Conservation (phyloP, 2,888 invertebrate species). For the Lithophane ornitopus region DNA sequence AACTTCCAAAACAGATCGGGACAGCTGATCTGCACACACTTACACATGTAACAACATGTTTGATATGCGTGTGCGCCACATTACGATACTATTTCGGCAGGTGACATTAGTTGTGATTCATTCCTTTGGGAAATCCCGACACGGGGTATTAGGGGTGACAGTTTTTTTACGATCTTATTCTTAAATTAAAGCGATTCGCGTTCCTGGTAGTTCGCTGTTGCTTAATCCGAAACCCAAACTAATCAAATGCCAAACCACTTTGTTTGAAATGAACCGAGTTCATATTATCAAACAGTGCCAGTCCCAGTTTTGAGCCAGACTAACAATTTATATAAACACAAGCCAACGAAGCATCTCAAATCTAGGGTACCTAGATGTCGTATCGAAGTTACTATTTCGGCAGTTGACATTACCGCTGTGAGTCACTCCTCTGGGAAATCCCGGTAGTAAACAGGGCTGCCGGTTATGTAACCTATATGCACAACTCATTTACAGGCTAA, state of each 20-base stretch:
- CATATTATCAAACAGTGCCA: not conserved
- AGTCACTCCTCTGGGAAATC: conserved; percentile 74
- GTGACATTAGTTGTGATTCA: conserved; percentile 68
- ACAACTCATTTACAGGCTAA: conserved; percentile 45
- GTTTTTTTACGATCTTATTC: conserved; percentile 6
- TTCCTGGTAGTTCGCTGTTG: not conserved
- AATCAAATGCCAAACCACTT: not conserved
- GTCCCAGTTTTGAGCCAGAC: conserved; percentile 12
- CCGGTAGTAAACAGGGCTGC: conserved; percentile 65
- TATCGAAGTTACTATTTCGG: conserved; percentile 55
- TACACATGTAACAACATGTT: conserved; percentile 34
- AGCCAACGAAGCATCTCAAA: conserved; percentile 44
- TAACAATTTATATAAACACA: conserved; percentile 46
- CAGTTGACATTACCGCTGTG: conserved; percentile 63
- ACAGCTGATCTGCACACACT: conserved; percentile 56
- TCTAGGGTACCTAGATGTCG: conserved; percentile 55
- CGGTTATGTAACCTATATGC: conserved; percentile 50
- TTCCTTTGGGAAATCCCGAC: conserved; percentile 67
- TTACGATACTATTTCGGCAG: conserved; percentile 66
- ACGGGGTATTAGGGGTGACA: conserved; percentile 54
- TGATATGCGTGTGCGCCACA: conserved; percentile 36
- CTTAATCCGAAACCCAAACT: not conserved
- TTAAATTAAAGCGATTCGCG: not conserved
- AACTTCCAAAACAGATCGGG: conserved; percentile 45
- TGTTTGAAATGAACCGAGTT: not conserved